Evolutionary conservation across 2,888 invertebrate species (phyloP).

Genomic region (Lasioglossum zephyrum): DNA sequence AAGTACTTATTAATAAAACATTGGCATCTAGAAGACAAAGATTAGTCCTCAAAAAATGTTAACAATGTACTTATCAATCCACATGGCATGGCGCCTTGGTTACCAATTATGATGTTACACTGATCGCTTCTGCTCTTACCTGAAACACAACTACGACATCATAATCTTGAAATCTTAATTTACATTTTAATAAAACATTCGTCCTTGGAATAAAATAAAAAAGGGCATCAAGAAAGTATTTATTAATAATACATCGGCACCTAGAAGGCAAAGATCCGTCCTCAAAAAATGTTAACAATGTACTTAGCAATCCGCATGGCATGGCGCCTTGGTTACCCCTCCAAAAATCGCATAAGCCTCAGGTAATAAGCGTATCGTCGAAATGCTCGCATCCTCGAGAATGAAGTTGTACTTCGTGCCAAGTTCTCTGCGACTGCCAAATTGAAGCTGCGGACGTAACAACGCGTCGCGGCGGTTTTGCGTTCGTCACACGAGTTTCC

Average conservation of each 20-base stretch:
- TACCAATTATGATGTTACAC: no score
- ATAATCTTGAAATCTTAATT: neutral
- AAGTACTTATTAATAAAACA: neutral
- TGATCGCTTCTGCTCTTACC: no score
- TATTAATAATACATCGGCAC: neutral
- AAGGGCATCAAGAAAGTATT: neutral
- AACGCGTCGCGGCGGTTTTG: conserved; percentile 41
- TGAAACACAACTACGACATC: neutral
- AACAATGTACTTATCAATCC: neutral
- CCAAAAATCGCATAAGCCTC: conserved; percentile 16
- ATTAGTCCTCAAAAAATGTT: neutral
- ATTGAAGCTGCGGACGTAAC: conserved; percentile 37
- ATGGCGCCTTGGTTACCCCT: conserved; percentile 37
- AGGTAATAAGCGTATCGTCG: conserved; percentile 39
- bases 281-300: neutral
- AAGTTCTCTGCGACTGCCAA: conserved; percentile 51
- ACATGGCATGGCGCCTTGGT: conserved; percentile 39
- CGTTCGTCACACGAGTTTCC: conserved; percentile 20
- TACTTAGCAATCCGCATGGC: neutral
- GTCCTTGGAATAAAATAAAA: no score
- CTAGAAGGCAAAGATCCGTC: neutral
- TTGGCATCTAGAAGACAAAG: neutral
- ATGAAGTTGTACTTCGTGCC: conserved; percentile 59
- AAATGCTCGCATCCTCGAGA: conserved; percentile 24
- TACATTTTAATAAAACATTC: no score